Conservation (phyloP, 2,797 vertebrate genomes). For the Zenarchopterus dispar region DNA sequence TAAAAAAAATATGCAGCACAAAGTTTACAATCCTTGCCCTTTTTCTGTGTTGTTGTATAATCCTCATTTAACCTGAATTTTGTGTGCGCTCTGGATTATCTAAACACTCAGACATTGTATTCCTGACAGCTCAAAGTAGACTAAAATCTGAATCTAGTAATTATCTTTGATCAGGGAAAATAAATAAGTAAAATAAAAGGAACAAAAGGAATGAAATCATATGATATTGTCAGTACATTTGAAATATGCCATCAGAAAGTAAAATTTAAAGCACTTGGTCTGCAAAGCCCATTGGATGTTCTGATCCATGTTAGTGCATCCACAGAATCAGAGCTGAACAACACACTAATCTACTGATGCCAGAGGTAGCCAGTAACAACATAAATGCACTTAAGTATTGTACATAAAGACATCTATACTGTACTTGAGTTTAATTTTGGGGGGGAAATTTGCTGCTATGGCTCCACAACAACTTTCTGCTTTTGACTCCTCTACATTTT, state of each 20-base stretch:
- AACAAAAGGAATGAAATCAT: neutral
- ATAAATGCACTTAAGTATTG: too few species aligned
- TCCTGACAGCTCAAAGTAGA: neutral
- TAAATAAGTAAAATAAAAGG: neutral
- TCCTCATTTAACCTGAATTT: neutral
- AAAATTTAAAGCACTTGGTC: neutral
- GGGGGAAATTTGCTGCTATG: too few species aligned
- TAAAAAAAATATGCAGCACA: neutral
- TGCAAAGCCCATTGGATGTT: neutral
- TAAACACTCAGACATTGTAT: neutral
- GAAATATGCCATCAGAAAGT: slow-evolving; percentile 1
- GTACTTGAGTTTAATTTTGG: too few species aligned
- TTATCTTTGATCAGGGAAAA: neutral
- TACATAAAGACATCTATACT: too few species aligned
- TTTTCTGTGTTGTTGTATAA: neutral
- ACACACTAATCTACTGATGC: neutral
- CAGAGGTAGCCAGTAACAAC: neutral
- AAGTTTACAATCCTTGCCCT: neutral
- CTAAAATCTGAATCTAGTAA: neutral
- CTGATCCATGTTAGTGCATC: neutral
- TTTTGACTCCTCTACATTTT: too few species aligned
- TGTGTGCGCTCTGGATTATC: neutral
- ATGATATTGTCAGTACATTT: neutral
- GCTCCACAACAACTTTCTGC: too few species aligned
- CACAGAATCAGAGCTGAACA: too few species aligned